phyloP scores from a whole-genome alignment of 2,888 invertebrate genomes.

The Drosophila formosana region DNA sequence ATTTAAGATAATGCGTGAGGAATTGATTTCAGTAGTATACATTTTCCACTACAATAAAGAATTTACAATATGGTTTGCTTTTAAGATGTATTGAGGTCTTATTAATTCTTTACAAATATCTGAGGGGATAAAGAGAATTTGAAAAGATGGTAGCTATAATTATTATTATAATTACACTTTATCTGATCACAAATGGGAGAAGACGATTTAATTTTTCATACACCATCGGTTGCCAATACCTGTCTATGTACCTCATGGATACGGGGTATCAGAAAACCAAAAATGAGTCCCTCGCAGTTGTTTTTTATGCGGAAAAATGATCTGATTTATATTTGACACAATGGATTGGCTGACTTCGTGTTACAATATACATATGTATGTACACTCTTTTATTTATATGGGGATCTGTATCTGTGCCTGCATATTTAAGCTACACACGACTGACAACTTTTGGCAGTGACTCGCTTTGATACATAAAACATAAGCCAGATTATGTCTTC shows the following conservation, averaged over 20 bases:
- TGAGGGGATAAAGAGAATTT: too few species aligned
- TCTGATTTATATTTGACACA: slow-evolving; percentile 83
- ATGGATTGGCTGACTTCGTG: slow-evolving; percentile 62
- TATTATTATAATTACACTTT: too few species aligned
- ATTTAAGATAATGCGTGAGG: too few species aligned
- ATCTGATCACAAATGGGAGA: too few species aligned
- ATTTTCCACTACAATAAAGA: too few species aligned
- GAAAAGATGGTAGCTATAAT: too few species aligned
- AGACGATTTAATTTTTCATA: neutral
- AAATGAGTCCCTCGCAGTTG: slow-evolving; percentile 19
- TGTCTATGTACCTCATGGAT: neutral
- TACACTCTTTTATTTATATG: slow-evolving; percentile 25
- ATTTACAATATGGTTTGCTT: too few species aligned
- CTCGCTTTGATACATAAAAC: slow-evolving; percentile 78
- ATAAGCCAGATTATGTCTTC: slow-evolving; percentile 57
- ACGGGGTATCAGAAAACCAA: slow-evolving; percentile 4
- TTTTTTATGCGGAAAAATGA: slow-evolving; percentile 68
- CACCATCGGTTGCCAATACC: neutral
- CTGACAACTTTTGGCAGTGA: slow-evolving; percentile 34
- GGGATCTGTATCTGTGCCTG: slow-evolving; percentile 33
- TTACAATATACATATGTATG: slow-evolving; percentile 33
- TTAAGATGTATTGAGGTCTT: too few species aligned
- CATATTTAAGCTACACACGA: slow-evolving; percentile 29
- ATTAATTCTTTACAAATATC: too few species aligned
- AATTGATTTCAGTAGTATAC: too few species aligned